Percentiles rank a stretch among this genome's conserved stretches.
Evolutionary conservation across 2,797 vertebrate genomes (phyloP).

Genomic region (Zalophus californianus): DNA sequence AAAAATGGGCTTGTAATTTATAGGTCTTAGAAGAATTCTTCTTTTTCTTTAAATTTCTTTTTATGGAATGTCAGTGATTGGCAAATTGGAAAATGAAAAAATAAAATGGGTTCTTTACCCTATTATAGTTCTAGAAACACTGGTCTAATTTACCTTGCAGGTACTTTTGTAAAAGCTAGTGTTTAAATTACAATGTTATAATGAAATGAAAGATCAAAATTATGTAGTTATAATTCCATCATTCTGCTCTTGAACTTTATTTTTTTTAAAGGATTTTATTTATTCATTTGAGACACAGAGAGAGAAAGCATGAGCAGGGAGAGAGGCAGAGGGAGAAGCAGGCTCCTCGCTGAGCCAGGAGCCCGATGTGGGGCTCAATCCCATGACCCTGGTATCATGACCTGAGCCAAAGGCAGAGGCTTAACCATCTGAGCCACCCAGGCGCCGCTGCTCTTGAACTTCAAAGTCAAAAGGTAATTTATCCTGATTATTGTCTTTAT

Average conservation of each 20-base stretch:
- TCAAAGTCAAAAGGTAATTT: neutral
- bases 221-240: neutral
- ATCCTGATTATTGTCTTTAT: conserved; percentile 14
- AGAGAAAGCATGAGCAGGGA: too few relatives aligned
- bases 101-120: neutral
- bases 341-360: too few relatives aligned
- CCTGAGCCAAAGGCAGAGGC: too few relatives aligned
- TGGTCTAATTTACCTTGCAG: neutral
- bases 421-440: too few relatives aligned
- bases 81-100: conserved; percentile 47
- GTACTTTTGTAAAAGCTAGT: conserved; percentile 7
- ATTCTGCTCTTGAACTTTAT: conserved; percentile 1
- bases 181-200: conserved; percentile 1
- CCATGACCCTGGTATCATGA: too few relatives aligned
- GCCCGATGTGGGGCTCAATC: too few relatives aligned
- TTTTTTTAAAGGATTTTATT: too few relatives aligned
- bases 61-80: neutral
- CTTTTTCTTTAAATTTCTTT: conserved; percentile 1
- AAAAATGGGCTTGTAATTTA: neutral
- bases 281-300: too few relatives aligned
- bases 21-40: neutral
- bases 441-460: neutral
- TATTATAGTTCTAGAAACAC: neutral
- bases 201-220: conserved; percentile 13
- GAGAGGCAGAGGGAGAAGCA: too few relatives aligned